A percentile compares a stretch with the other conserved stretches of the same genome.
phyloP scores from a whole-genome alignment of 2,888 invertebrate species.

The Acanthococcus lagerstroemiae region DNA sequence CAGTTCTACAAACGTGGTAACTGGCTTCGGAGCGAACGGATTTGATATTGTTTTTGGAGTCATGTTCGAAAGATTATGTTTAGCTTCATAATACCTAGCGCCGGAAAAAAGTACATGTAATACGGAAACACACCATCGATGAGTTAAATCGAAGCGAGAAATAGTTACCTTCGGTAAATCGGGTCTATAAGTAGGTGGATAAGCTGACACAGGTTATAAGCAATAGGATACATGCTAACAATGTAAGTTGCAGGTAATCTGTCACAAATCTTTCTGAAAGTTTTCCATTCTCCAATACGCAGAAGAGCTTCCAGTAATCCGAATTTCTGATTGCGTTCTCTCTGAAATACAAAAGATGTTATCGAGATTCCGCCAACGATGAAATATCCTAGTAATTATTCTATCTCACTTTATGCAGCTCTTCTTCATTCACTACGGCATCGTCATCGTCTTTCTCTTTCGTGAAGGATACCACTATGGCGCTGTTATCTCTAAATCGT shows the following conservation, averaged over 20 bases:
- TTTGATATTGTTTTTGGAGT: constrained; percentile 40
- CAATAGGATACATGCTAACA: constrained; percentile 66
- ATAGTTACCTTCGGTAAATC: constrained; percentile 63
- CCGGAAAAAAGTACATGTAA: neutral
- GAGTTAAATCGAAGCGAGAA: no score
- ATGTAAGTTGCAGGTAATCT: constrained; percentile 72
- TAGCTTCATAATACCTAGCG: constrained; percentile 12
- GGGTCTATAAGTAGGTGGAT: constrained; percentile 78
- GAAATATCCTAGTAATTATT: neutral
- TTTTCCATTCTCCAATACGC: constrained; percentile 81
- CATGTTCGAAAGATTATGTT: constrained; percentile 11
- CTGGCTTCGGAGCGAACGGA: constrained; percentile 53
- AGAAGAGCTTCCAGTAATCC: constrained; percentile 82
- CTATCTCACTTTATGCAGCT: neutral
- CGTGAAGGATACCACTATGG: constrained; percentile 54
- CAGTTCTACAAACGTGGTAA: constrained; percentile 61
- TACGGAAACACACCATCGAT: no score
- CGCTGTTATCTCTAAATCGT: constrained; percentile 72
- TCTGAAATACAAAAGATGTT: constrained; percentile 37
- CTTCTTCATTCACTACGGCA: constrained; percentile 39
- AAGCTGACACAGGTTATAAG: constrained; percentile 64
- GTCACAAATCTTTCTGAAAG: constrained; percentile 67
- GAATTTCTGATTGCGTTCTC: constrained; percentile 78
- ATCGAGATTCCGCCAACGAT: neutral
- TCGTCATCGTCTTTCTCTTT: constrained; percentile 56